A percentile compares a stretch with the other conserved stretches of the same genome.
Conservation (phyloP, 2,113 vertebrate species). For the Malurus cyaneus region DNA sequence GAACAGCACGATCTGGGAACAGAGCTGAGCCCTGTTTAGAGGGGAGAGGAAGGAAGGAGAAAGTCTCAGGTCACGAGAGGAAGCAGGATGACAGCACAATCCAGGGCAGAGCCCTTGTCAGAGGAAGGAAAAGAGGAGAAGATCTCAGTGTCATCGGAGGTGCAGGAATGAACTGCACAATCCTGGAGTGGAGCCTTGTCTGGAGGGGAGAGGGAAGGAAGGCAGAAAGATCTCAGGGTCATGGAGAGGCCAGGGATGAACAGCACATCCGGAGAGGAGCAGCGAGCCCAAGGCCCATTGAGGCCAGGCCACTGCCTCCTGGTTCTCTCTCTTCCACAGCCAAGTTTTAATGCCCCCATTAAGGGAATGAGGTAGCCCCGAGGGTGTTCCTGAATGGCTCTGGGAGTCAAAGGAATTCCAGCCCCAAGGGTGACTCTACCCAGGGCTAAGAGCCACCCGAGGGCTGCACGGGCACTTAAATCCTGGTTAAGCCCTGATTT, state of each 20-base stretch:
- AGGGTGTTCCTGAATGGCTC: neutral
- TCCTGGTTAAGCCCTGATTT: slow-evolving; percentile 18
- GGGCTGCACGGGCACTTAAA: neutral
- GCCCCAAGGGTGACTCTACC: neutral
- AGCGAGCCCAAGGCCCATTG: neutral
- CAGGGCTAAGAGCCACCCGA: neutral
- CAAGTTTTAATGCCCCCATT: neutral
- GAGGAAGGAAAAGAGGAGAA: no score
- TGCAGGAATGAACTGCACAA: no score
- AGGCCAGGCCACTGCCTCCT: neutral
- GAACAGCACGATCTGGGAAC: fast-evolving
- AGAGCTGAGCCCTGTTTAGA: neutral
- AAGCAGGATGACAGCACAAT: neutral
- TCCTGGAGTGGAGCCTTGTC: neutral
- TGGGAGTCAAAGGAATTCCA: neutral
- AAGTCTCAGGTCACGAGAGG: neutral
- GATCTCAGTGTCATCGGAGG: no score
- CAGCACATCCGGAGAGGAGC: neutral
- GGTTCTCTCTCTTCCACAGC: neutral
- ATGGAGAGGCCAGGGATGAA: neutral
- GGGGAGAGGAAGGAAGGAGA: no score
- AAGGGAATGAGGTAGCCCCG: neutral
- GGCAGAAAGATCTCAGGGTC: no score
- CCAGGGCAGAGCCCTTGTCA: neutral
- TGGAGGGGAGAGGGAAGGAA: no score